Base-by-base conservation (phyloP, 2,797 vertebrate species). In the Enteromius afrohamiltoni region DNA sequence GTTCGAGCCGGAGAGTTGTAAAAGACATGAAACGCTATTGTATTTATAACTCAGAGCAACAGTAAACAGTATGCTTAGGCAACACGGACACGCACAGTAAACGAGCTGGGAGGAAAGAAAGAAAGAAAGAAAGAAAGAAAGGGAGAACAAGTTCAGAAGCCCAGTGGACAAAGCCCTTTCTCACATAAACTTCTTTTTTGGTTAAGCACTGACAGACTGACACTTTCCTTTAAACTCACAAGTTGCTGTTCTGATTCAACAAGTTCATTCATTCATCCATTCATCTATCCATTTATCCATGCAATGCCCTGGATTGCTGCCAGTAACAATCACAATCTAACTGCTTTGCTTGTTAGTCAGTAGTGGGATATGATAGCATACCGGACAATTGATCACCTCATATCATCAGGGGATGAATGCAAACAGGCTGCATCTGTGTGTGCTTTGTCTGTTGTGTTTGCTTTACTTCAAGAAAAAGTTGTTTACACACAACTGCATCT, bases 1-100 rank as follows among this genome's bases (percentile, higher is more conserved):
- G 82, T 91, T 93, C 90, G 92, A 93, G 92, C 73, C 70, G 17
- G 85, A 80, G 87, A 92, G 90, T 91, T 90, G 88, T 87, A 87
- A 90, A 88, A 86, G 85, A 92, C 90, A 91, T 88, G 87, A 90
- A 92, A 92, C 90, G 90, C 86, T 88, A 86, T 89, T 89, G 88
- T 90, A 86, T 83, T 77, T 92, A 91, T 92, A 79, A 90, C 88
- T 90, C 88, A 88, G 82, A 87, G 83, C 90, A 86, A 92, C 91
- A 91, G 91, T 85, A 83, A 88, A 85, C 85, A 87, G 80, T 80
- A 86, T 89, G 85, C 88, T 85, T 88, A 83, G 80, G 89, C 85
- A 86, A 90, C 88, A 85, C 81, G 85, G 86, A 82, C 78, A 85
- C 70, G 19, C 74, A 82, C 21, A 58, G 19, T 10, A 13, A 64